Percentiles rank a stretch among this genome's conserved stretches.
These are phyloP conservation scores for Branchipolynoe longqiensis DNA, from an alignment of 2,888 invertebrate species.

Conservation along the genomic window DNA sequence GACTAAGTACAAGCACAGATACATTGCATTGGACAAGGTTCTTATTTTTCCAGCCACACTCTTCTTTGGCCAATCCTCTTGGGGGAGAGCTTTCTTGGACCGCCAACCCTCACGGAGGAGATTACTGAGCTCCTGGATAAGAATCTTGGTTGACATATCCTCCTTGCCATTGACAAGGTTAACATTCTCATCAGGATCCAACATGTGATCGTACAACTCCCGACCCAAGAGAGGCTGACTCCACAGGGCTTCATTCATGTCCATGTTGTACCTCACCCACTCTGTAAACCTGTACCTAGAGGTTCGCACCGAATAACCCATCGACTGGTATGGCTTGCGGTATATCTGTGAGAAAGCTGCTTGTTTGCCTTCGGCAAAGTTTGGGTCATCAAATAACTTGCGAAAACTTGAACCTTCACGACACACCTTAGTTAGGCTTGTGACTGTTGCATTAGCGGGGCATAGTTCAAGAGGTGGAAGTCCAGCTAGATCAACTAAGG, in stretches of 20 bases:
- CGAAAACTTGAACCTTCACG: conserved; percentile 57
- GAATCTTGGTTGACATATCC: background rate
- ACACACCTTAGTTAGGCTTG: conserved; percentile 35
- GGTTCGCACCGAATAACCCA: conserved; percentile 61
- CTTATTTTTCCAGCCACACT: background rate
- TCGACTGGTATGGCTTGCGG: conserved; percentile 34
- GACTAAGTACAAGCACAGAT: conserved; percentile 34
- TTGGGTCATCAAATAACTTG: conserved; percentile 54
- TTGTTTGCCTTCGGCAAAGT: background rate
- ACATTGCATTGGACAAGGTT: background rate
- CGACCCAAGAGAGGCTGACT: conserved; percentile 87
- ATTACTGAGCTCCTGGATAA: background rate
- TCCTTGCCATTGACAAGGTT: conserved; percentile 85
- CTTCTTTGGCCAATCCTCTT: background rate
- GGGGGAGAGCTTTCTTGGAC: conserved; percentile 38
- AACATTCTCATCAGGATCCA: conserved; percentile 87
- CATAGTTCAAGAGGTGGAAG: conserved; percentile 64
- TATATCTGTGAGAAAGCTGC: conserved; percentile 57
- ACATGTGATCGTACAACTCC: conserved; percentile 89
- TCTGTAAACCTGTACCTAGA: conserved; percentile 61
- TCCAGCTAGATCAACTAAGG: conserved; percentile 70
- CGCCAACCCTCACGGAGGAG: conserved; percentile 32
- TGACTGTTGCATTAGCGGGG: conserved; percentile 62
- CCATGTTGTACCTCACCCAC: conserved; percentile 59
- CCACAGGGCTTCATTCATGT: conserved; percentile 87